Evolutionary conservation across 2,888 invertebrate species (phyloP).

Genomic region (Cactoblastis cactorum): DNA sequence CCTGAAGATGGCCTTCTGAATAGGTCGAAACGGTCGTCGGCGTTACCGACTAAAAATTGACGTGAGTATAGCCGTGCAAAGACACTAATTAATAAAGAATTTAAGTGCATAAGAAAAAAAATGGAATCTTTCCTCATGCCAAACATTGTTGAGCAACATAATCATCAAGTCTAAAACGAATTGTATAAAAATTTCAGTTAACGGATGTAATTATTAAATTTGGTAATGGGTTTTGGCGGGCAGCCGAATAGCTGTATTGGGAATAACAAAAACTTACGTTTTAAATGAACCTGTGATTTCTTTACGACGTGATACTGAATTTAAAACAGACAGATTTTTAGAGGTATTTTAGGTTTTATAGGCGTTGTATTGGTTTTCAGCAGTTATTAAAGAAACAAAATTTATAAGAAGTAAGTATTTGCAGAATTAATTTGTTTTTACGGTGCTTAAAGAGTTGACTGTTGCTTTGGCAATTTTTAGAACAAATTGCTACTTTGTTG

Average conservation of each 20-base stretch:
- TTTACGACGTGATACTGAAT: not conserved
- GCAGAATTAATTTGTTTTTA: too few relatives aligned
- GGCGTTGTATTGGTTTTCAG: not conserved
- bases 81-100: not conserved
- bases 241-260: not conserved
- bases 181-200: not conserved
- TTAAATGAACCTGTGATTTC: not conserved
- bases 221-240: not conserved
- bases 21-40: too few relatives aligned
- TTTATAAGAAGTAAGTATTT: too few relatives aligned
- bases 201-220: slow-evolving; percentile 5
- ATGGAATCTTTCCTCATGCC: not conserved
- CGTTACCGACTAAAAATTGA: too few relatives aligned
- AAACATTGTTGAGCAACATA: not conserved
- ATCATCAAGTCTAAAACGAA: not conserved
- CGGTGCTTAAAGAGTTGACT: too few relatives aligned
- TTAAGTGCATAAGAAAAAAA: too few relatives aligned
- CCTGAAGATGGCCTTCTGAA: too few relatives aligned
- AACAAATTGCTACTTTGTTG: too few relatives aligned
- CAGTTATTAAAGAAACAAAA: too few relatives aligned
- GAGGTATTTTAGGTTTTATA: not conserved
- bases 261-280: not conserved
- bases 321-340: not conserved
- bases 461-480: too few relatives aligned
- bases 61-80: too few relatives aligned